A percentile compares a stretch with the other conserved stretches of the same genome.
Evolutionary conservation across 2,797 vertebrate species (phyloP).

Genomic region (Hydrophis major): DNA sequence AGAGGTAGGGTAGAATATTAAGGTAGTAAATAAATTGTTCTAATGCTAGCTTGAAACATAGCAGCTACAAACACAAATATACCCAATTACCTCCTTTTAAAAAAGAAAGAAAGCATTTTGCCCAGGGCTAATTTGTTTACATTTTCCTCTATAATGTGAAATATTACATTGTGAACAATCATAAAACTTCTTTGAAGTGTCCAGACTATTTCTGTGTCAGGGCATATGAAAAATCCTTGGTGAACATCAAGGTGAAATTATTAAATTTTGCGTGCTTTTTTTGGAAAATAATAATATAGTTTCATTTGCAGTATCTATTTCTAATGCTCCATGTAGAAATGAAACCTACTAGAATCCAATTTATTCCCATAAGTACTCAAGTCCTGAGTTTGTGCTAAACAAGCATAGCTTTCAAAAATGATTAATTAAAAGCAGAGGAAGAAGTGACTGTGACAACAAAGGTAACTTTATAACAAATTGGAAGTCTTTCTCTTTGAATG

Average conservation of each 20-base stretch:
- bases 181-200: conserved; percentile 6
- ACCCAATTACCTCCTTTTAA: not conserved
- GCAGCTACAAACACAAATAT: not conserved
- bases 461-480: not conserved
- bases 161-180: conserved; percentile 16
- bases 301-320: not conserved
- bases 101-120: not conserved
- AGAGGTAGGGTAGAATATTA: not conserved
- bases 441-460: not conserved
- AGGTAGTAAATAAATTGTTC: not conserved
- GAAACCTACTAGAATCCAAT: rapidly evolving
- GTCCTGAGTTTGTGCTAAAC: not conserved
- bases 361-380: not conserved
- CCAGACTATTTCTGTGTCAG: conserved; percentile 21
- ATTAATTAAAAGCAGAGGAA: not conserved
- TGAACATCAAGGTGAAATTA: conserved; percentile 14
- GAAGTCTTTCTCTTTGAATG: not conserved
- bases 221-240: conserved; percentile 29
- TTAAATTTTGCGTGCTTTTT: not conserved
- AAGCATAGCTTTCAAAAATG: not conserved
- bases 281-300: not conserved
- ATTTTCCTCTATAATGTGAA: conserved; percentile 11
- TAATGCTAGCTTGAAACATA: not conserved
- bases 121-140: not conserved
- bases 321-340: not conserved